Evolutionary conservation across 2,888 invertebrate species (phyloP), one percentile per base, ranked within the genome.

Genomic region (Apamea epomidion): DNA sequence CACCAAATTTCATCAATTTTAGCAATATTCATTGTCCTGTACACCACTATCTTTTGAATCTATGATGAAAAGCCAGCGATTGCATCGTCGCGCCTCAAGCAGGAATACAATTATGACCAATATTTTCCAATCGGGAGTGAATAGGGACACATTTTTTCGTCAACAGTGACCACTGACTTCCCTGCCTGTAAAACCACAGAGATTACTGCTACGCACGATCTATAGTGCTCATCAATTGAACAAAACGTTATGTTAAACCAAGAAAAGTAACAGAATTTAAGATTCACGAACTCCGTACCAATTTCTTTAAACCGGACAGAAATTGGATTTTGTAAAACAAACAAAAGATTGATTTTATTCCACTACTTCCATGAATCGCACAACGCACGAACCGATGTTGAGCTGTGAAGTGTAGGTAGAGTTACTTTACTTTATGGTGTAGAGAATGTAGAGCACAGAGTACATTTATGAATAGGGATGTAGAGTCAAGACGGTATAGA

Each of bases 41-140:
- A 80, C 87, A 91, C 87, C 84, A 90, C 91, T 93, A 93, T 92
- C 92, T 94, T 92, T 93, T 92, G 87, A 92, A 94, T 91, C 92
- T 89, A 82, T 92, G 91, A 90, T 92, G 91, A 82, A 91, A 92
- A 86, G 85, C 89, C 81, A 92, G 90, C 78, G 90, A 89, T 90
- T 91, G 89, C 94, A 94, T 93, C 90, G 90, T 94, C 86, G 85
- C 82, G 76, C 85, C 81, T 90, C 85, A 87, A 78, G 67, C 81
- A 72, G 74, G 76, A 74, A 86, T 88, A 84, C 67, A 76, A 84
- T 87, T 83, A 86, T 37, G 69, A 84, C 79, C 64, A 88, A 86
- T 83, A 90, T 87, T 88, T 89, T 89, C 85, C 87, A 90, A 87
- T 90, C 89, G 85, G 85, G 76, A 85, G 78, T 88, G 85, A 88